Percentiles rank a stretch among this genome's conserved stretches.
Evolutionary conservation across 1,140 invertebrate genomes (phyloP).

Genomic region (Leucophenga varia): DNA sequence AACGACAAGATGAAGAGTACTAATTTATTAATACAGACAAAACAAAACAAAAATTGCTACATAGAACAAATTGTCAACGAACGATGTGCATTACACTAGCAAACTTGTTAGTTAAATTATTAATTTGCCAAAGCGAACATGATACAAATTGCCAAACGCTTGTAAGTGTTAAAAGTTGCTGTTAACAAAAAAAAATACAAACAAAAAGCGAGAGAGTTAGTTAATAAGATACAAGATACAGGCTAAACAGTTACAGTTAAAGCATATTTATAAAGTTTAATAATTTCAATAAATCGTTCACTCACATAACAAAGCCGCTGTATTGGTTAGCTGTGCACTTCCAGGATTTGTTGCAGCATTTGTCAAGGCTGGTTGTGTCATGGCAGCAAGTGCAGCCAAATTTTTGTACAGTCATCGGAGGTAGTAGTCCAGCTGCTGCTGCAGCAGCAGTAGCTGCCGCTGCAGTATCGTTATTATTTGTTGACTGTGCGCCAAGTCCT

Average conservation of each 20-base stretch:
- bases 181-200: background rate
- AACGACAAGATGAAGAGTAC: too few relatives aligned
- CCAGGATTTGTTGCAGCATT: constrained; percentile 61
- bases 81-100: background rate
- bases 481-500: constrained; percentile 55
- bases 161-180: too few relatives aligned
- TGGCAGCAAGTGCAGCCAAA: constrained; percentile 83
- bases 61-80: too few relatives aligned
- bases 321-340: constrained; percentile 54
- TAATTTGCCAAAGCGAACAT: too few relatives aligned
- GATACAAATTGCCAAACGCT: background rate
- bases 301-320: constrained; percentile 55
- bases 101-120: background rate
- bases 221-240: background rate
- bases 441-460: constrained; percentile 57
- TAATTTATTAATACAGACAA: too few relatives aligned
- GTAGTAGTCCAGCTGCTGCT: constrained; percentile 62
- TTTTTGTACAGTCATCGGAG: constrained; percentile 88
- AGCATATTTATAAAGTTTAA: too few relatives aligned
- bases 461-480: constrained; percentile 35
- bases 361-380: constrained; percentile 71
- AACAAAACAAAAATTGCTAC: too few relatives aligned
- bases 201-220: background rate
- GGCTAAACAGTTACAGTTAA: background rate
- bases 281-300: constrained; percentile 1